phyloP scores from a whole-genome alignment of 2,113 vertebrate genomes.

The Nothoprocta perdicaria region DNA sequence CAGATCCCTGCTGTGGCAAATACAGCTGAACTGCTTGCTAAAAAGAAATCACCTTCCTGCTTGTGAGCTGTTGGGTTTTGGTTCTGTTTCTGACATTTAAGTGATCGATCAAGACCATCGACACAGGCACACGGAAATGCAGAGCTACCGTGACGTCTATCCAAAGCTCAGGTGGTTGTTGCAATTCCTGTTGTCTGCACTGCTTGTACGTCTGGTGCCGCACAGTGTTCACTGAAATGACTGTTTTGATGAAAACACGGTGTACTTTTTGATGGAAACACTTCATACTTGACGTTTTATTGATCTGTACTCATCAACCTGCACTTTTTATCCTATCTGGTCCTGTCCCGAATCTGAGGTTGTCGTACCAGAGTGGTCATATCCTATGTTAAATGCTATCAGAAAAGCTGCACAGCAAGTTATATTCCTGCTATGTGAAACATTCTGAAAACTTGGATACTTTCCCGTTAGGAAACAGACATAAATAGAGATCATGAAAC shows the following conservation, averaged over 20 bases:
- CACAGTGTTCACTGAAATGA: neutral
- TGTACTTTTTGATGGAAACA: neutral
- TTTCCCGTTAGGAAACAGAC: neutral
- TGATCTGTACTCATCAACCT: neutral
- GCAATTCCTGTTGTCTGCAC: neutral
- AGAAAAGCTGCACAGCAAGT: neutral
- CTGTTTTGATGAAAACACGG: neutral
- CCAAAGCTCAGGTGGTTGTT: neutral
- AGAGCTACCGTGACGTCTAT: neutral
- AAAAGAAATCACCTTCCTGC: neutral
- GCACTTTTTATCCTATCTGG: neutral
- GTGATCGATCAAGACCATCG: neutral
- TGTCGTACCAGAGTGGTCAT: fast-evolving
- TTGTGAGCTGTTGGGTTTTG: neutral
- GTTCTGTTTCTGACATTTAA: neutral
- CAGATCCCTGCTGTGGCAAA: neutral
- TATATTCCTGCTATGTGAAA: neutral
- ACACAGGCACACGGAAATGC: neutral
- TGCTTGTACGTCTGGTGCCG: neutral
- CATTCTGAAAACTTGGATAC: neutral
- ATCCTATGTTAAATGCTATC: neutral
- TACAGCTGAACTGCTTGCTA: neutral
- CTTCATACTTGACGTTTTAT: neutral
- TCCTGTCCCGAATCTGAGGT: neutral
- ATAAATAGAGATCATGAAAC: neutral